Evolutionary conservation across 1,140 invertebrate species (phyloP), one percentile per base, ranked within the genome.

Genomic region (Hycleus cichorii): DNA sequence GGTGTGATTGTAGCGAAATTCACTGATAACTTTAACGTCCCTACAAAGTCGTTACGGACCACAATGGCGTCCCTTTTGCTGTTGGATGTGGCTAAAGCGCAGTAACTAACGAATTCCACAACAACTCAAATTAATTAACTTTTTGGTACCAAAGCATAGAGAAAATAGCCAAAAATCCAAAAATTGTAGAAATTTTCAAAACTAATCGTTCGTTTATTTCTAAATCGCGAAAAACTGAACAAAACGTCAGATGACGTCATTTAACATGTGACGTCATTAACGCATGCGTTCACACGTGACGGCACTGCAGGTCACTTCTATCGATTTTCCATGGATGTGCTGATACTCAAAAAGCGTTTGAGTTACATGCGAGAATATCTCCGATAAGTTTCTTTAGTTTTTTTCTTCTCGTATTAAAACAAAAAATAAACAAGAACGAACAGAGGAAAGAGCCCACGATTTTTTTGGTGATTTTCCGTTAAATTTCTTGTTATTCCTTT

Each of bases 11-110:
- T 80, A 74, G 59, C 39, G 63, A 69, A 66, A 70, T 65, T 63
- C 49, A 59, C 74, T 77, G 83, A 83, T 84, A 79, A 75, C 80
- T 81, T 78, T 80, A 71, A 74, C 75, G 73, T 74, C 75, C 71
- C 69, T 61, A 50, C 70, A 78, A 81, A 84, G 84, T 83, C 83
- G 82, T 83, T 87, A 86, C 78, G 82, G 84, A 76, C 82, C 83
- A 87, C 84, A 86, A 87, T 87, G 84, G 84, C 85, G 83, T 84
- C 81, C 81, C 56, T 64, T 64, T 62, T 39, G 49, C 49, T 38
- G 48, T 18, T 39, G 52, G 47, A 46, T 48, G 48, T 49, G 51
- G 49, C 38, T 47, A 48, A 48, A 46, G 8, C 38, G 44, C 52
- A 47, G 47, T 56, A 42, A n/a, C 27, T 12, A 48, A 39, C 43